Percentiles rank a stretch among this genome's conserved stretches.
phyloP scores from a whole-genome alignment of 2,888 invertebrate genomes.

The Drosophila yooni region DNA sequence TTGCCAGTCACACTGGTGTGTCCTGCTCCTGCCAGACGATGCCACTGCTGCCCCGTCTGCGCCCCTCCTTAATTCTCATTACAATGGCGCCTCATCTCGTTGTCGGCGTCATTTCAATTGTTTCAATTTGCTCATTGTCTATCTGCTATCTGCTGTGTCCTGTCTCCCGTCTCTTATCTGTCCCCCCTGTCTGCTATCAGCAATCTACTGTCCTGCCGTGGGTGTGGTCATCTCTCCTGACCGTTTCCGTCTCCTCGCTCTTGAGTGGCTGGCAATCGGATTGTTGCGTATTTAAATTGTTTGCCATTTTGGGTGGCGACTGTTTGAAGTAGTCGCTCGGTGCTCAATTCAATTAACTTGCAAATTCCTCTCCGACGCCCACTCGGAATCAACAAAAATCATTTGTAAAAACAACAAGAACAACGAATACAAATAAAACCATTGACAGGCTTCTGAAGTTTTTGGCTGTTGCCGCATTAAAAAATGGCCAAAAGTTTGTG shows the following conservation, averaged over 20 bases:
- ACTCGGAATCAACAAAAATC: constrained; percentile 46
- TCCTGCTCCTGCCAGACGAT: neutral
- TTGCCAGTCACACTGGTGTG: neutral
- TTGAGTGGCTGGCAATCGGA: constrained; percentile 47
- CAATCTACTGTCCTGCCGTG: constrained; percentile 11
- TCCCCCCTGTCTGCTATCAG: neutral
- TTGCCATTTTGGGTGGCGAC: constrained; percentile 27
- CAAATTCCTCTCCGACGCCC: constrained; percentile 33
- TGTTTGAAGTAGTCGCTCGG: constrained; percentile 33
- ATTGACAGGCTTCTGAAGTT: constrained; percentile 53
- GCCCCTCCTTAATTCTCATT: constrained; percentile 2
- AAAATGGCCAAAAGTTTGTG: constrained; percentile 58
- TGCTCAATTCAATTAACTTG: constrained; percentile 52
- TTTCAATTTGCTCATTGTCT: constrained; percentile 51
- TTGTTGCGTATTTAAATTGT: constrained; percentile 54
- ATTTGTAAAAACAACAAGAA: constrained; percentile 20
- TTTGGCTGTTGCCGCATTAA: constrained; percentile 35
- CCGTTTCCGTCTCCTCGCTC: constrained; percentile 9
- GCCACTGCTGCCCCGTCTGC: neutral
- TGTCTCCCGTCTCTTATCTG: neutral
- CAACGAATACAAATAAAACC: constrained; percentile 27
- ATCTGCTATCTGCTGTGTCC: neutral
- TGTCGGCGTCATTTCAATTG: constrained; percentile 57
- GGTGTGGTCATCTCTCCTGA: neutral
- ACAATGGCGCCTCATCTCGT: constrained; percentile 29